Evolutionary conservation across 2,888 invertebrate genomes (phyloP), one percentile per base, ranked within the genome.

Genomic region (Drosophila merina): DNA sequence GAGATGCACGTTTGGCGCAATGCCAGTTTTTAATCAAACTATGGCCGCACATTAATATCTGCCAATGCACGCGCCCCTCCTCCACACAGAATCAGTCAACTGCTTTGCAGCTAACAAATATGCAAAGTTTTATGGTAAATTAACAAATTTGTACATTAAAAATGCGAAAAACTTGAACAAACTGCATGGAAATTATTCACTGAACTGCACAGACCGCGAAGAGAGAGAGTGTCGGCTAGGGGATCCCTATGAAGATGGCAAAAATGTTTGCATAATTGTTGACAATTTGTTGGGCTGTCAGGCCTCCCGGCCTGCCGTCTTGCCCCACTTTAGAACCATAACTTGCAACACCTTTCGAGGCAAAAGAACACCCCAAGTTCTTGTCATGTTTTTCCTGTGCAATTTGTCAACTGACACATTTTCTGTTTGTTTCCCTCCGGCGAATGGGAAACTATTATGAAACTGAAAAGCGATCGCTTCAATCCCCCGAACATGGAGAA

Each of bases 91-190:
- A 20, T 20, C 20, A 20, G 28, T 5, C 20, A 28, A 14, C 48
- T 1, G 25, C 38, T 20, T 20, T 14, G 72, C 74, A 67, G 74
- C 76, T 75, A 79, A 89, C 88, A 89, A 88, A 91, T 91, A 91
- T 89, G 88, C 88, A 89, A 90, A 88, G 88, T 88, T 90, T 91
- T 91, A 91, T 91, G 91, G 89, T 91, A 91, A 91, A 91, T 91
- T 91, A 91, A 89, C 91, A 88, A 91, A 91, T 91, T 91, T 91
- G 91, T 91, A 88, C 89, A 91, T 91, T 88, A 88, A 89, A 70
- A 86, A 78, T 76, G 79, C 72, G 88, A 77, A 74, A 72, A 88
- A 84, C 73, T 77, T 74, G 76, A 81, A 75, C 83, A 87, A 86
- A 87, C 80, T 88, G 88, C 82, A 84, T 88, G 84, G 86, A 86